These are phyloP conservation scores for Syngnathus scovelli DNA, from an alignment of 2,113 vertebrate species.

Conservation along the genomic window DNA sequence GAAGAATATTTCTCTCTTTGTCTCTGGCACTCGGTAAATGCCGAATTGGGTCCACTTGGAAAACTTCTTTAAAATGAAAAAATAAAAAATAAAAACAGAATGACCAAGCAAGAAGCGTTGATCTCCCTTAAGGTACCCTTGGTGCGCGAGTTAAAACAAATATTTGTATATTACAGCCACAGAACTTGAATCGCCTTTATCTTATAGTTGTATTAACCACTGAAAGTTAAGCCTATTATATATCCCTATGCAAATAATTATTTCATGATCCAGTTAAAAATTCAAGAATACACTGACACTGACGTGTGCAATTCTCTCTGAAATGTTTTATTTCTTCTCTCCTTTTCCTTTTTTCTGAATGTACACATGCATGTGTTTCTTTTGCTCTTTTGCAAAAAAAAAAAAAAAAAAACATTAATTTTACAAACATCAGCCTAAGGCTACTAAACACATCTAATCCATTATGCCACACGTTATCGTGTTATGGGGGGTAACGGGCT, in stretches of 20 bases:
- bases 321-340: conserved; percentile 33
- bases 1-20: conserved; percentile 45
- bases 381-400: conserved; percentile 52
- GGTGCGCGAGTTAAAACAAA: conserved; percentile 43
- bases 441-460: conserved; percentile 75
- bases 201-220: conserved; percentile 27
- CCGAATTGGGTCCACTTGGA: conserved; percentile 39
- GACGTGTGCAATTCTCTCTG: conserved; percentile 7
- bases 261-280: conserved; percentile 26
- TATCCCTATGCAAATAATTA: conserved; percentile 33
- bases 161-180: conserved; percentile 7
- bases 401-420: conserved; percentile 61
- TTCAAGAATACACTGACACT: conserved; percentile 39
- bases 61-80: conserved; percentile 32
- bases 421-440: conserved; percentile 72
- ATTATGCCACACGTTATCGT: conserved; percentile 73
- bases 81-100: conserved; percentile 26
- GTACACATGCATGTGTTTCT: conserved; percentile 76
- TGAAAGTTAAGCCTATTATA: conserved; percentile 41
- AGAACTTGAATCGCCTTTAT: conserved; percentile 26
- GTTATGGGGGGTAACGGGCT: conserved; percentile 72
- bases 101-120: conserved; percentile 31
- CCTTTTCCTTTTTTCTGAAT: conserved; percentile 17
- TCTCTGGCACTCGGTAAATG: conserved; percentile 35
- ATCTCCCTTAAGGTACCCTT: conserved; percentile 28